Evolutionary conservation across 1,140 invertebrate genomes (phyloP).

Genomic region (Rhagoletis zephyria): DNA sequence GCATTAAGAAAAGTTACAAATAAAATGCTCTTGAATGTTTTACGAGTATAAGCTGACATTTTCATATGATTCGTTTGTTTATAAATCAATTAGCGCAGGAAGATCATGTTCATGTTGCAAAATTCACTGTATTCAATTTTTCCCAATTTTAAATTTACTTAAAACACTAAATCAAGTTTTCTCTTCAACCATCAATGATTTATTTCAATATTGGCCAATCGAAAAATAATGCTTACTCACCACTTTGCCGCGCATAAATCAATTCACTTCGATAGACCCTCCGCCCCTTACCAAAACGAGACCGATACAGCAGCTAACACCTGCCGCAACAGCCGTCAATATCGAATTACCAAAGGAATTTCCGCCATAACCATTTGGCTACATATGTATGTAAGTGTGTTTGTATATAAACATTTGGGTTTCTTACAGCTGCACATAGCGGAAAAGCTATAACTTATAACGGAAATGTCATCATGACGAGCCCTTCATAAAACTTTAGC

Average conservation of each 20-base stretch:
- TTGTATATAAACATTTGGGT: slow-evolving; percentile 3
- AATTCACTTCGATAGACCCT: background rate
- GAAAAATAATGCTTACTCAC: slow-evolving; percentile 32
- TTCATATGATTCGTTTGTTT: too few species aligned
- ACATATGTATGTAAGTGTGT: background rate
- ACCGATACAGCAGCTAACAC: background rate
- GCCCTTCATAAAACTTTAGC: background rate
- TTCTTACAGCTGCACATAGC: background rate
- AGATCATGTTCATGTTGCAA: too few species aligned
- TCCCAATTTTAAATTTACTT: too few species aligned
- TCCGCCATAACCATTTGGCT: too few species aligned
- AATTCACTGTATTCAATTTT: too few species aligned
- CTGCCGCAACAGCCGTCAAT: slow-evolving; percentile 19
- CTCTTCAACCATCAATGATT: background rate
- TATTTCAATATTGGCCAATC: slow-evolving; percentile 13
- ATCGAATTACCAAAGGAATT: slow-evolving; percentile 16
- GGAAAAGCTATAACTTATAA: slow-evolving; percentile 30
- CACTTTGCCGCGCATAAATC: slow-evolving; percentile 31
- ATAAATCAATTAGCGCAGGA: too few species aligned
- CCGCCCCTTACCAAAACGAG: background rate
- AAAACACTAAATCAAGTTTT: background rate
- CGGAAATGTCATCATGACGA: slow-evolving; percentile 48
- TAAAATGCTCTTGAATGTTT: too few species aligned
- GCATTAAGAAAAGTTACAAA: too few species aligned
- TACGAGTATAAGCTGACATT: too few species aligned